Evolutionary conservation across 2,113 vertebrate species (phyloP).

Genomic region (Ammodytes marinus): DNA sequence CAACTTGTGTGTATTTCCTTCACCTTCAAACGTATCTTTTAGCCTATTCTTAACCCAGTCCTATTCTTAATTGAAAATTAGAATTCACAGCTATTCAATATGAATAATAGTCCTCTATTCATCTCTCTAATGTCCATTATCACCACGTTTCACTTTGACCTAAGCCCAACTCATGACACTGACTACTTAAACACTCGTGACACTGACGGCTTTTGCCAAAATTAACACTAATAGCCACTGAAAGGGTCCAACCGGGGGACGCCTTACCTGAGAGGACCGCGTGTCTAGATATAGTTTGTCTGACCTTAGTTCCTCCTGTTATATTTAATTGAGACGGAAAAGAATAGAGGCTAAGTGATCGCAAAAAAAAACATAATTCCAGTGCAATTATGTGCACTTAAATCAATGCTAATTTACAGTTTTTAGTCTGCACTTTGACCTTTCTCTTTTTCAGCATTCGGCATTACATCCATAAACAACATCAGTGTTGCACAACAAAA

Average conservation of each 20-base stretch:
- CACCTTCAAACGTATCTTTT: neutral
- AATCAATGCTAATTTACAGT: neutral
- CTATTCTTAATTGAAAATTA: neutral
- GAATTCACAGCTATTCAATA: neutral
- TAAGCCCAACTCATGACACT: neutral
- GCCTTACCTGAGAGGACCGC: neutral
- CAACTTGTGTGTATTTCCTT: neutral
- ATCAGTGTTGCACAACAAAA: neutral
- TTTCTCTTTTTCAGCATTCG: neutral
- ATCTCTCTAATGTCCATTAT: neutral
- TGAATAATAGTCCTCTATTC: constrained; percentile 1
- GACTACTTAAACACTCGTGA: neutral
- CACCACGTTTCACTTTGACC: neutral
- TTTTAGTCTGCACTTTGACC: neutral
- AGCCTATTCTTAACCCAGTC: neutral
- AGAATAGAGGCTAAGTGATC: neutral
- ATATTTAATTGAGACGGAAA: no score
- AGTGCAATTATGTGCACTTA: neutral
- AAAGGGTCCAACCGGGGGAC: neutral
- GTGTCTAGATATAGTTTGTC: neutral
- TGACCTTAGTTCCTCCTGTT: neutral
- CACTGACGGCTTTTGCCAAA: neutral
- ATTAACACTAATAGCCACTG: neutral
- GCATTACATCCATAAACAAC: neutral
- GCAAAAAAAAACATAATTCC: neutral